These are phyloP conservation scores for Drosophila lacertosa DNA, from an alignment of 1,140 invertebrate genomes.

Conservation along the genomic window DNA sequence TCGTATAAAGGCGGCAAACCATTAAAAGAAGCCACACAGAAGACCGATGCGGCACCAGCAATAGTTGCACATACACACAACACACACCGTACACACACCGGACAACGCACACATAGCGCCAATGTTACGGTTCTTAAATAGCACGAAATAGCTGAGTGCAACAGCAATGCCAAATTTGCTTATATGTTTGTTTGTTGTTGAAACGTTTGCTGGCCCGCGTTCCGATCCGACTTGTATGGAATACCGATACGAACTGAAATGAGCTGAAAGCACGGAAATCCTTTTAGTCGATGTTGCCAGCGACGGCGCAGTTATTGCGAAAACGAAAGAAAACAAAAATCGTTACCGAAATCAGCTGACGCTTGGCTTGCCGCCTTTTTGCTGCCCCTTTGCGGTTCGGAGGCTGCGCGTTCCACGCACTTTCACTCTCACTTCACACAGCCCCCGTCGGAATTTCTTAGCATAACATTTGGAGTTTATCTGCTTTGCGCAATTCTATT, in stretches of 20 bases:
- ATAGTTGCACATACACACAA: conserved; percentile 5
- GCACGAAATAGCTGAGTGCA: conserved; percentile 16
- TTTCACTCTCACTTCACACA: conserved; percentile 18
- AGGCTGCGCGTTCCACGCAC: conserved; percentile 23
- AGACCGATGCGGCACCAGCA: conserved; percentile 18
- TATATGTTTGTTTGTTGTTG: background rate
- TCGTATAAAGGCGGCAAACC: conserved; percentile 11
- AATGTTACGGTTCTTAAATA: conserved; percentile 25
- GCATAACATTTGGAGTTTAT: conserved; percentile 9
- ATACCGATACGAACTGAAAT: conserved; percentile 53
- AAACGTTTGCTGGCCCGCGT: conserved; percentile 8
- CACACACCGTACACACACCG: conserved; percentile 1
- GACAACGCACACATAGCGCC: conserved; percentile 6
- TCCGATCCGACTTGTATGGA: conserved; percentile 39
- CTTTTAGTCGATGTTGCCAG: conserved; percentile 16
- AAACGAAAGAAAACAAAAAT: conserved; percentile 39
- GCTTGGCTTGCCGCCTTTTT: conserved; percentile 7
- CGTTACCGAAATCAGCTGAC: conserved; percentile 31
- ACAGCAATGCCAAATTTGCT: conserved; percentile 18
- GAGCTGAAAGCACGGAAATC: conserved; percentile 50
- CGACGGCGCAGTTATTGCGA: conserved; percentile 30
- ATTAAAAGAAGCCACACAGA: conserved; percentile 29
- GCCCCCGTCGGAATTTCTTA: background rate
- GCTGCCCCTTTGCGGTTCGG: conserved; percentile 5
- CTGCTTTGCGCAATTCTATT: background rate